Percentiles rank a stretch among this genome's conserved stretches.
Evolutionary conservation across 1,140 invertebrate genomes (phyloP).

Genomic region (Drosophila bocki): DNA sequence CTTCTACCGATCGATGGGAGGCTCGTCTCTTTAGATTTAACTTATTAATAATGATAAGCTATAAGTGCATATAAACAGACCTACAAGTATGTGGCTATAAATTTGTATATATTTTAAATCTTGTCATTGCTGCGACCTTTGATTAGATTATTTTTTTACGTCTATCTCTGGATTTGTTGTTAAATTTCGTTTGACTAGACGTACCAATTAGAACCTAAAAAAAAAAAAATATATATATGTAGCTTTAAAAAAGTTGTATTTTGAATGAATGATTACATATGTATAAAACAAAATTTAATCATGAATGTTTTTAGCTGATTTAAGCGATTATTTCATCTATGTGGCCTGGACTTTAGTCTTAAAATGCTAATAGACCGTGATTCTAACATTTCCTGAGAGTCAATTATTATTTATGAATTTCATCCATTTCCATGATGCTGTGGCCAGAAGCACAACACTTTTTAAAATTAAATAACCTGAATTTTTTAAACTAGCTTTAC

Average conservation of each 20-base stretch:
- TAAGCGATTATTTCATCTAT: neutral
- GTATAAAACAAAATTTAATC: neutral
- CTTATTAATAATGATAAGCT: constrained; percentile 10
- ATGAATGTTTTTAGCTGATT: neutral
- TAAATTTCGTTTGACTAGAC: neutral
- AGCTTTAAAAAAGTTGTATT: neutral
- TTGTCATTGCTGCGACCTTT: constrained; percentile 14
- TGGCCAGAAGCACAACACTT: too few species aligned
- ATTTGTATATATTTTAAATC: neutral
- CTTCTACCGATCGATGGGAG: neutral
- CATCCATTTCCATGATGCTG: neutral
- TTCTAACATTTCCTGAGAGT: neutral
- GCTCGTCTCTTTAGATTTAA: constrained; percentile 5
- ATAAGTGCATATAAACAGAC: neutral
- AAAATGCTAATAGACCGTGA: neutral
- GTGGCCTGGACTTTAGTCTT: neutral
- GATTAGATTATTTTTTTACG: constrained; percentile 2
- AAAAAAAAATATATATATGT: neutral
- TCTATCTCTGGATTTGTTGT: constrained; percentile 1
- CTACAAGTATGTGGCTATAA: neutral
- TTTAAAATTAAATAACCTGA: too few species aligned
- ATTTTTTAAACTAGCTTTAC: neutral
- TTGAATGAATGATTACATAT: neutral
- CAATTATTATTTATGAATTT: neutral
- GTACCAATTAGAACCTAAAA: neutral